These are phyloP conservation scores for Orthosia gracilis DNA, from an alignment of 2,888 invertebrate genomes.

Conservation along the genomic window DNA sequence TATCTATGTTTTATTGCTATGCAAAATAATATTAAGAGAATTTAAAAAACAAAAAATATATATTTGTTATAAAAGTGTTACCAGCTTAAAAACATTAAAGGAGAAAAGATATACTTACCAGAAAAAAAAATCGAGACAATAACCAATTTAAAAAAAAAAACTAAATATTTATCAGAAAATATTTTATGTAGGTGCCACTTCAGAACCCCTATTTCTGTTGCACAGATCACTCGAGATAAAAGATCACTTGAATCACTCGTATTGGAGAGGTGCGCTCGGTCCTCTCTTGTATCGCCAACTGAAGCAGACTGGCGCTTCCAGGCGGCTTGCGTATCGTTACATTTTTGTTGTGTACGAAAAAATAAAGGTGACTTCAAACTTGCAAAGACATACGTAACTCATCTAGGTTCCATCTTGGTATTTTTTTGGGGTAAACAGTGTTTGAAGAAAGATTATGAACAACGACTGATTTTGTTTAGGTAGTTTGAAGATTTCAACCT, in stretches of 20 bases:
- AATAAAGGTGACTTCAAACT: conserved; percentile 58
- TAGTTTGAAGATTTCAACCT: neutral
- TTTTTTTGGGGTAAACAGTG: conserved; percentile 44
- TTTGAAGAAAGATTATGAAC: neutral
- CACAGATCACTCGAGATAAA: conserved; percentile 58
- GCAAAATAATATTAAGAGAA: too few relatives aligned
- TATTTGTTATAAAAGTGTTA: neutral
- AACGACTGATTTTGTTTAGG: neutral
- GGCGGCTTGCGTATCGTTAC: conserved; percentile 50
- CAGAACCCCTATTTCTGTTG: conserved; percentile 38
- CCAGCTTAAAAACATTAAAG: neutral
- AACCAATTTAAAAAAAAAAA: neutral
- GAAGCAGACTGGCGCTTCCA: conserved; percentile 62
- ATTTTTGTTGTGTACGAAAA: conserved; percentile 41
- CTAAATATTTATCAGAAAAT: neutral
- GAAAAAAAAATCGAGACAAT: neutral
- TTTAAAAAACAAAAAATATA: too few relatives aligned
- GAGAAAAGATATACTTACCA: neutral
- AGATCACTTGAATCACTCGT: conserved; percentile 55
- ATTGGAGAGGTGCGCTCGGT: conserved; percentile 64
- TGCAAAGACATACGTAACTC: conserved; percentile 24
- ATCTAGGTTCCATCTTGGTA: conserved; percentile 43
- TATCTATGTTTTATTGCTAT: neutral
- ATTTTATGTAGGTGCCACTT: conserved; percentile 42
- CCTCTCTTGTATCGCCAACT: conserved; percentile 62